Evolutionary conservation across 2,113 vertebrate species (phyloP).

Genomic region (Seriola aureovittata): DNA sequence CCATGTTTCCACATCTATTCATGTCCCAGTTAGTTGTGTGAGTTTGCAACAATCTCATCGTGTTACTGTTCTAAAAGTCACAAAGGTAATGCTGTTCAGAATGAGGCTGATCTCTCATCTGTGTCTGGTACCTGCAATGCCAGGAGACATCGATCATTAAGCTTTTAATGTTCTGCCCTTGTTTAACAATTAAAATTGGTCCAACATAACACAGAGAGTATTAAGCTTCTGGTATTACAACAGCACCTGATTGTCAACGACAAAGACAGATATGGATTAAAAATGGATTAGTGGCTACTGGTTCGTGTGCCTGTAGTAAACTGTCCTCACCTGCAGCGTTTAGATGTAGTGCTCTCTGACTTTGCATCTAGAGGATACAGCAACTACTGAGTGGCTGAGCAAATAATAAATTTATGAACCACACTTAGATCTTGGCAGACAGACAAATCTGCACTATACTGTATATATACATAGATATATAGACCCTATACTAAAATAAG

Average conservation of each 20-base stretch:
- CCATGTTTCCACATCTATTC: constrained; percentile 15
- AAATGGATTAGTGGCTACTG: constrained; percentile 35
- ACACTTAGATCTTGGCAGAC: not conserved
- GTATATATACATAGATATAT: not conserved
- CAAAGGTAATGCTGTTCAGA: constrained; percentile 43
- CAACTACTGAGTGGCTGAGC: constrained; percentile 2
- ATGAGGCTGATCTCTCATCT: constrained; percentile 38
- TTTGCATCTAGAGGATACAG: constrained; percentile 5
- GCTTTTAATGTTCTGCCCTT: constrained; percentile 31
- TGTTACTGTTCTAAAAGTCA: constrained; percentile 39
- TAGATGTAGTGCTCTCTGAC: constrained; percentile 12
- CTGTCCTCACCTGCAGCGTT: constrained; percentile 22
- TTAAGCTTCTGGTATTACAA: constrained; percentile 44
- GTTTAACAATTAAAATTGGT: constrained; percentile 40
- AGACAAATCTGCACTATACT: not conserved
- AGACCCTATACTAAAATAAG: not conserved
- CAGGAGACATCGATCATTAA: constrained; percentile 38
- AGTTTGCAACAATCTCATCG: constrained; percentile 20
- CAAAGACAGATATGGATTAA: constrained; percentile 48
- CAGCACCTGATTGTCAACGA: constrained; percentile 38
- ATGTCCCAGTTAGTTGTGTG: constrained; percentile 17
- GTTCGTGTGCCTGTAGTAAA: constrained; percentile 2
- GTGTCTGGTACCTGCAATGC: constrained; percentile 10
- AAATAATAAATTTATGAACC: constrained; percentile 24
- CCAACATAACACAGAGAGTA: constrained; percentile 16